Conservation (phyloP, 1,140 invertebrate genomes). For the Lordiphosa mommai region DNA sequence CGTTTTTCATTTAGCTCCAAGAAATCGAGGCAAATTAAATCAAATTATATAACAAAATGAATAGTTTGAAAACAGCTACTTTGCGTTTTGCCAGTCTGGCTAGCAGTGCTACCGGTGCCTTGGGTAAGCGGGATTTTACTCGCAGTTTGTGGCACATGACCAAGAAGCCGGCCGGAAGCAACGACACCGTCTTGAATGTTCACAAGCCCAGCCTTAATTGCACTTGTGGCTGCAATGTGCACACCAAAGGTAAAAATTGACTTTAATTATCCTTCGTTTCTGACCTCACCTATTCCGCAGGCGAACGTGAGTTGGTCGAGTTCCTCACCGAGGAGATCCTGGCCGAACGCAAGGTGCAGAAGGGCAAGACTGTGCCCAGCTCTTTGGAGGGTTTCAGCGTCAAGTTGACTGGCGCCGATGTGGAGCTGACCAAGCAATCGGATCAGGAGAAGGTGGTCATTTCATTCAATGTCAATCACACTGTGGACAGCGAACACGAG, state of each 20-base stretch:
- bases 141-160: conserved; percentile 86
- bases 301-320: conserved; percentile 91
- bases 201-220: conserved; percentile 81
- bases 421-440: conserved; percentile 86
- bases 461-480: conserved; percentile 93
- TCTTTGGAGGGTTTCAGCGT: conserved; percentile 90
- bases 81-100: conserved; percentile 81
- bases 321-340: conserved; percentile 94
- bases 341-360: conserved; percentile 90
- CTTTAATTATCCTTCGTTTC: background rate
- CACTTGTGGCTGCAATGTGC: conserved; percentile 84
- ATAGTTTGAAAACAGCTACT: conserved; percentile 83
- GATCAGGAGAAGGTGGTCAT: conserved; percentile 88
- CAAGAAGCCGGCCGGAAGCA: conserved; percentile 61
- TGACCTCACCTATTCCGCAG: conserved; percentile 58
- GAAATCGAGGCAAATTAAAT: too few species aligned
- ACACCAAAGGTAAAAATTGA: conserved; percentile 84
- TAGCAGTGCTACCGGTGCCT: conserved; percentile 79
- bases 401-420: conserved; percentile 87
- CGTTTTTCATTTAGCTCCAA: background rate
- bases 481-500: conserved; percentile 89
- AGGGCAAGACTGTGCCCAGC: conserved; percentile 86
- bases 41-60: conserved; percentile 83
- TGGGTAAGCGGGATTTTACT: conserved; percentile 83
- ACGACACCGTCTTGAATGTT: conserved; percentile 46